These are phyloP conservation scores for Melanotaenia boesemani DNA, from an alignment of 2,797 vertebrate species.

Conservation along the genomic window DNA sequence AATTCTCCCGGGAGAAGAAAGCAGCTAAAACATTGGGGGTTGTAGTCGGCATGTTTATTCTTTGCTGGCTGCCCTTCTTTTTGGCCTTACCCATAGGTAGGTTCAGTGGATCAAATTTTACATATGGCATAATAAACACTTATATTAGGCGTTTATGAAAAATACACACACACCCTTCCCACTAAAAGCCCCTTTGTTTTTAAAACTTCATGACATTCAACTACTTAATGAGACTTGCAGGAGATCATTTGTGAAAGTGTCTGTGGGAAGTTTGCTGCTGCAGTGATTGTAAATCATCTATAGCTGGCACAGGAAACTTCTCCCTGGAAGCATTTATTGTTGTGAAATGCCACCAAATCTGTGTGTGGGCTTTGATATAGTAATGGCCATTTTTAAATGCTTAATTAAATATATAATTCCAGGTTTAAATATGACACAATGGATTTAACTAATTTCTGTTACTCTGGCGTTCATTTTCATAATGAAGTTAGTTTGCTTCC, in stretches of 20 bases:
- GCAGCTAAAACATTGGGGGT: constrained; percentile 95
- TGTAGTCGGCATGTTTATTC: constrained; percentile 95
- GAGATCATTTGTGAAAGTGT: constrained; percentile 9
- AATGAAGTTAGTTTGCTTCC: constrained; percentile 3
- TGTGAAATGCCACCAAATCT: constrained; percentile 33
- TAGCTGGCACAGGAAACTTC: constrained; percentile 33
- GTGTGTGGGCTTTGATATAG: constrained; percentile 37
- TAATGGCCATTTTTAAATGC: constrained; percentile 17
- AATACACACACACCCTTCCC: constrained; percentile 57
- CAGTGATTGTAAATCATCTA: constrained; percentile 52
- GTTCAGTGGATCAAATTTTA: constrained; percentile 54
- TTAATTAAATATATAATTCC: constrained; percentile 21
- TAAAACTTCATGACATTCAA: constrained; percentile 61
- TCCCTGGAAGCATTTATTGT: constrained; percentile 32
- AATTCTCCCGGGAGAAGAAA: constrained; percentile 96
- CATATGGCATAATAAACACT: background rate
- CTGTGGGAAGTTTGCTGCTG: constrained; percentile 15
- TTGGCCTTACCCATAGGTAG: constrained; percentile 92
- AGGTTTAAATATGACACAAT: background rate
- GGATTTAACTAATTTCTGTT: background rate
- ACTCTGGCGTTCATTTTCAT: background rate
- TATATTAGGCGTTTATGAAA: constrained; percentile 70
- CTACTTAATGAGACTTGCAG: constrained; percentile 17
- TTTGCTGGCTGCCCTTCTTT: constrained; percentile 97
- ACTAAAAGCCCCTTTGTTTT: background rate